These are phyloP conservation scores for Exocentrus adspersus DNA, from an alignment of 2,888 invertebrate genomes.

Conservation along the genomic window DNA sequence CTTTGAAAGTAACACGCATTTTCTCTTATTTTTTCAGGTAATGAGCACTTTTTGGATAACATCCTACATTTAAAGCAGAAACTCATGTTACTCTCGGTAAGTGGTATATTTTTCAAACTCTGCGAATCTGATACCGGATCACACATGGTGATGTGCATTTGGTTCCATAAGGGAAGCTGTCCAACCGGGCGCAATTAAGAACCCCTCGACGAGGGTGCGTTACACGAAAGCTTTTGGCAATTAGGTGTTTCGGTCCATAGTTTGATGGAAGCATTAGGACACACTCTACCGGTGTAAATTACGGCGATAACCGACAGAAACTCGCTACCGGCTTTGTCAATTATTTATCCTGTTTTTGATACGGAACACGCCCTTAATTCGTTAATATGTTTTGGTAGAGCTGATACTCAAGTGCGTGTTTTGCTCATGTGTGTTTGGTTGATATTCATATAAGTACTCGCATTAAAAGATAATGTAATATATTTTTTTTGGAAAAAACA, in stretches of 20 bases:
- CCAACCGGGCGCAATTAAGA: constrained; percentile 55
- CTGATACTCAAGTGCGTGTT: constrained; percentile 17
- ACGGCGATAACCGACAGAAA: constrained; percentile 52
- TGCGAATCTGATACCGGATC: constrained; percentile 37
- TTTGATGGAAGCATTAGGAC: constrained; percentile 58
- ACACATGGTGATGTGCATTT: constrained; percentile 45
- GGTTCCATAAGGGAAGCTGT: constrained; percentile 39
- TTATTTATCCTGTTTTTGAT: constrained; percentile 48
- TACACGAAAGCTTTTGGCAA: constrained; percentile 62
- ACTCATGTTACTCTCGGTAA: constrained; percentile 32
- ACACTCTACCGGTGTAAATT: constrained; percentile 56
- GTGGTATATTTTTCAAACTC: constrained; percentile 35
- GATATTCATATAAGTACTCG: no score
- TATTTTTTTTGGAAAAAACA: no score
- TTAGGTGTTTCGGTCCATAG: constrained; percentile 59
- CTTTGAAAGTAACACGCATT: no score
- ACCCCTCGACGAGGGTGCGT: constrained; percentile 53
- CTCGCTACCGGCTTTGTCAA: constrained; percentile 47
- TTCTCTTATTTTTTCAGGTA: constrained; percentile 29
- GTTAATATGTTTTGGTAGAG: constrained; percentile 19
- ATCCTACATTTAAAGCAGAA: constrained; percentile 13
- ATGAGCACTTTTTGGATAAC: constrained; percentile 27
- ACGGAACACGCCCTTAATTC: constrained; percentile 36
- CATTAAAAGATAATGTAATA: no score
- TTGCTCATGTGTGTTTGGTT: background rate